Percentiles rank a stretch among this genome's conserved stretches.
Conservation (phyloP, 1,140 invertebrate genomes). For the Drosophila lini region DNA sequence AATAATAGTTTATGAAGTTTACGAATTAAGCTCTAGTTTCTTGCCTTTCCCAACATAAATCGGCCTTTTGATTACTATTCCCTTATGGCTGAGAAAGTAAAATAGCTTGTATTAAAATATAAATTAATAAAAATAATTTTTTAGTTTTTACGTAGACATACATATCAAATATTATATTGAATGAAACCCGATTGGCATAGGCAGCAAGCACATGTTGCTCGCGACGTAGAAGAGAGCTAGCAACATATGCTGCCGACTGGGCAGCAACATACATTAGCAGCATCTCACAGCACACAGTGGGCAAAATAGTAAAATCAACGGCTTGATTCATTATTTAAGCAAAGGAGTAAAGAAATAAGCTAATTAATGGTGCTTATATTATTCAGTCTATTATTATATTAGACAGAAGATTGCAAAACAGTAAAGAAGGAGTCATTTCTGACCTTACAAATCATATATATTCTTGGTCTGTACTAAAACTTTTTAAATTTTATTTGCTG, state of each 20-base stretch:
- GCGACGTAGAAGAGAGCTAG: not conserved
- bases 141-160: not conserved
- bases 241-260: slow-evolving; percentile 5
- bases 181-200: not conserved
- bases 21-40: not conserved
- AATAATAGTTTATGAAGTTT: not conserved
- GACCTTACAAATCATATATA: too few species aligned
- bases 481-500: too few species aligned
- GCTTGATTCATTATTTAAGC: too few species aligned
- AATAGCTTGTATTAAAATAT: too few species aligned
- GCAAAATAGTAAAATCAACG: not conserved
- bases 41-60: not conserved
- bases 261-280: not conserved
- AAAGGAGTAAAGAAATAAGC: too few species aligned
- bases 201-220: slow-evolving; percentile 2
- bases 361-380: too few species aligned
- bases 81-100: not conserved
- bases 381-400: too few species aligned
- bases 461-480: too few species aligned
- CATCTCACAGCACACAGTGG: slow-evolving; percentile 4
- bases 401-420: too few species aligned
- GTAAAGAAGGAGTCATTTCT: too few species aligned
- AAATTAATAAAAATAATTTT: not conserved
- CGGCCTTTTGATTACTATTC: not conserved
- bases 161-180: not conserved